phyloP scores from a whole-genome alignment of 1,140 invertebrate species.

The Dinothrombium tinctorium region DNA sequence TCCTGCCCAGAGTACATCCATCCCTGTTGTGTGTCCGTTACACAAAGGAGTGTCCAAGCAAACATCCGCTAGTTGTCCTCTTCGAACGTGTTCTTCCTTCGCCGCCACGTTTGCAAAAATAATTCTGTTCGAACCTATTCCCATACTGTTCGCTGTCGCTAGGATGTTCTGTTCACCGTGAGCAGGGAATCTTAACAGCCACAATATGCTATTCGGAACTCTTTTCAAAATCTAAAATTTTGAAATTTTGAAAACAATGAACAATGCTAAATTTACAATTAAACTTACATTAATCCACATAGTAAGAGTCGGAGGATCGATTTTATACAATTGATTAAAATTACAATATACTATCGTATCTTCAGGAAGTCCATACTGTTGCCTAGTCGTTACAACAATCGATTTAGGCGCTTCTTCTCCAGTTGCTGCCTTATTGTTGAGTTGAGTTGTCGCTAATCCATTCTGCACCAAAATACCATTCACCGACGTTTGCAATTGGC shows the following conservation, averaged over 20 bases:
- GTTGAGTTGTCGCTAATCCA: conserved; percentile 77
- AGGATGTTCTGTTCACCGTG: conserved; percentile 83
- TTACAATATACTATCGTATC: conserved; percentile 97
- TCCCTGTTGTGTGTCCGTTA: conserved; percentile 97
- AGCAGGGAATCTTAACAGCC: conserved; percentile 84
- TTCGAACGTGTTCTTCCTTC: conserved; percentile 93
- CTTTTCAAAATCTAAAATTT: conserved; percentile 50
- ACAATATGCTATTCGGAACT: conserved; percentile 87
- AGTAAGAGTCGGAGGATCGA: conserved; percentile 73
- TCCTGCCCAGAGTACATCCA: conserved; percentile 98
- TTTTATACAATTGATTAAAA: conserved; percentile 99
- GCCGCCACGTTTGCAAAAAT: conserved; percentile 95
- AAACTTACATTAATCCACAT: conserved; percentile 63
- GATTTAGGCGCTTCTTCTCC: conserved; percentile 86
- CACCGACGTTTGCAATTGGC: conserved; percentile 69
- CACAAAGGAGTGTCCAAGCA: conserved; percentile 95
- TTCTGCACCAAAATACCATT: conserved; percentile 79
- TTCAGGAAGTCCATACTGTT: conserved; percentile 85
- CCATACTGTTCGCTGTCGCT: conserved; percentile 54
- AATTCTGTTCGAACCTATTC: conserved; percentile 48
- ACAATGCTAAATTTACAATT: neutral
- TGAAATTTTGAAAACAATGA: conserved; percentile 3
- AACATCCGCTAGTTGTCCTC: conserved; percentile 90
- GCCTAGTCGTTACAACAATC: conserved; percentile 76
- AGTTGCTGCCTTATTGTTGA: conserved; percentile 90